Conservation (phyloP, 2,888 invertebrate species). For the Mythimna lalbum region DNA sequence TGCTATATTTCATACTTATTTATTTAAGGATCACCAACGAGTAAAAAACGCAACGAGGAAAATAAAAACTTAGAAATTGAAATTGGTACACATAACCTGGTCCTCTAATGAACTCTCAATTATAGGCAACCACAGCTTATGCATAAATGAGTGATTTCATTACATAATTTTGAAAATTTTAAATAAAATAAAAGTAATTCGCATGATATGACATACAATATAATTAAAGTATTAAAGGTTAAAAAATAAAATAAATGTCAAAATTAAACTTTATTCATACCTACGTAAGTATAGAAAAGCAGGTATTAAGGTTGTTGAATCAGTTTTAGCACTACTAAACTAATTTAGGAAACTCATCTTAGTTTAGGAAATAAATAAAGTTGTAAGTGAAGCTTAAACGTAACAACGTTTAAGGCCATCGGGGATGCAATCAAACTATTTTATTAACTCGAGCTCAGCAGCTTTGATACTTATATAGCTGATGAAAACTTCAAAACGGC, state of each 20-base stretch:
- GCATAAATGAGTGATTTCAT: too few species aligned
- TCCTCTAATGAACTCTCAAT: too few species aligned
- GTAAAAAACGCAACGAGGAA: too few species aligned
- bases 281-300: not conserved
- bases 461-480: not conserved
- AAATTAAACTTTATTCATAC: not conserved
- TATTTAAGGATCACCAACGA: too few species aligned
- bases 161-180: too few species aligned
- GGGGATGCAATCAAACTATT: constrained; percentile 21
- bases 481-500: constrained; percentile 2
- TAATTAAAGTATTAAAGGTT: too few species aligned
- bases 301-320: not conserved
- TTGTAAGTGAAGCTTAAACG: constrained; percentile 32
- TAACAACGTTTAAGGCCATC: constrained; percentile 11
- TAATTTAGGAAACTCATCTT: constrained; percentile 33
- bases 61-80: too few species aligned
- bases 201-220: too few species aligned
- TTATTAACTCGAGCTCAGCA: constrained; percentile 21
- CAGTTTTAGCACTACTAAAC: constrained; percentile 13
- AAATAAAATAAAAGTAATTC: too few species aligned
- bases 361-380: constrained; percentile 36
- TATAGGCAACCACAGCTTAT: too few species aligned
- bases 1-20: not conserved
- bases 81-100: too few species aligned
- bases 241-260: too few species aligned